These are phyloP conservation scores for Salticus scenicus DNA, from an alignment of 2,888 invertebrate species.

Conservation along the genomic window DNA sequence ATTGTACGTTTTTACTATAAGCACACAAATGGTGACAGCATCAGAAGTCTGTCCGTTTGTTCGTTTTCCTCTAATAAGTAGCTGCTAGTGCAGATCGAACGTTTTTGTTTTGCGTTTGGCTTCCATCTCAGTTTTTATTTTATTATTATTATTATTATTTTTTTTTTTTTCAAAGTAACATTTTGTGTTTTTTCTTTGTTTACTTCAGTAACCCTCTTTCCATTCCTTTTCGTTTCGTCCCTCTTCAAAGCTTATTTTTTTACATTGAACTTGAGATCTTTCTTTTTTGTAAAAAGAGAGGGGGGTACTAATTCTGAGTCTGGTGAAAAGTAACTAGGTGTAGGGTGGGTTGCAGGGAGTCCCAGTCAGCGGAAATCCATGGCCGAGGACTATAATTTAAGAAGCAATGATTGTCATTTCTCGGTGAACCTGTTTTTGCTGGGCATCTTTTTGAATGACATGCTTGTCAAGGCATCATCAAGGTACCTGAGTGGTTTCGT, in stretches of 20 bases:
- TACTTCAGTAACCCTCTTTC: slow-evolving; percentile 36
- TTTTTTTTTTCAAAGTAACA: slow-evolving; percentile 13
- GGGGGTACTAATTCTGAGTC: slow-evolving; percentile 21
- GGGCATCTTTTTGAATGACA: slow-evolving; percentile 56
- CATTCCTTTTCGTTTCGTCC: slow-evolving; percentile 25
- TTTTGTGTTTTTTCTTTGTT: slow-evolving; percentile 21
- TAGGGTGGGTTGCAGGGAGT: slow-evolving; percentile 9
- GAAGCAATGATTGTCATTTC: slow-evolving; percentile 68
- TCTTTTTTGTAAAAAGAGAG: slow-evolving; percentile 16
- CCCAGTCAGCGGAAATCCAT: slow-evolving; percentile 65
- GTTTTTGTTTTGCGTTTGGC: slow-evolving; percentile 35
- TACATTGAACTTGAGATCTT: slow-evolving; percentile 19
- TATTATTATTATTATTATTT: no score
- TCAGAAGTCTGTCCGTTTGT: slow-evolving; percentile 18
- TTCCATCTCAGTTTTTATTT: slow-evolving; percentile 14
- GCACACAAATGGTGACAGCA: slow-evolving; percentile 25
- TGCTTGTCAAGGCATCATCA: slow-evolving; percentile 66
- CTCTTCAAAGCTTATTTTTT: slow-evolving; percentile 27
- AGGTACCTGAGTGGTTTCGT: slow-evolving; percentile 46
- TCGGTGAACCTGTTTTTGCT: slow-evolving; percentile 63
- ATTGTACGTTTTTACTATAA: neutral
- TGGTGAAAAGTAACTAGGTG: slow-evolving; percentile 48
- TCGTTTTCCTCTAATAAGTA: slow-evolving; percentile 45
- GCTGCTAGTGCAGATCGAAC: slow-evolving; percentile 27
- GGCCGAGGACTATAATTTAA: slow-evolving; percentile 66